phyloP scores from a whole-genome alignment of 2,888 invertebrate species.

The Drosophila paramelanica region DNA sequence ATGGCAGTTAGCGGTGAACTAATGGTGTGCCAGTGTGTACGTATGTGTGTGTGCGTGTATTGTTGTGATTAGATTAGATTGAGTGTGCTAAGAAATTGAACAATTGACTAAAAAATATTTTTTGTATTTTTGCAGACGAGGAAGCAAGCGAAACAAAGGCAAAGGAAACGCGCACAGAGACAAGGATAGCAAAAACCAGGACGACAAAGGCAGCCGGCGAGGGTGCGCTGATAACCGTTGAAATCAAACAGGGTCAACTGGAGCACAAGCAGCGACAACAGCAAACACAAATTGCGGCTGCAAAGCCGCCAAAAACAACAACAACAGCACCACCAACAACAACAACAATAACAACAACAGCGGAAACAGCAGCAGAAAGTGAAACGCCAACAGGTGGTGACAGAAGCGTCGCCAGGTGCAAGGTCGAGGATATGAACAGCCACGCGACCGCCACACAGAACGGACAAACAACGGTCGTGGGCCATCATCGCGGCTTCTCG shows the following conservation, averaged over 20 bases:
- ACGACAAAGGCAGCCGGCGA: constrained; percentile 28
- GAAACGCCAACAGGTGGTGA: constrained; percentile 41
- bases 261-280: constrained; percentile 18
- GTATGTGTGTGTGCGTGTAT: constrained; percentile 3
- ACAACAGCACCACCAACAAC: constrained; percentile 3
- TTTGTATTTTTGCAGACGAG: constrained; percentile 72
- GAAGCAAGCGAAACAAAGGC: constrained; percentile 46
- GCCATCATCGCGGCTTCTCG: constrained; percentile 85
- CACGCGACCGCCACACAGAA: constrained; percentile 85
- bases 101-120: constrained; percentile 24
- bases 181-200: constrained; percentile 35
- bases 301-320: constrained; percentile 30
- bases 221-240: constrained; percentile 56
- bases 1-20: constrained; percentile 26
- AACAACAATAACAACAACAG: constrained; percentile 6
- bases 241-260: constrained; percentile 64
- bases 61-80: constrained; percentile 54
- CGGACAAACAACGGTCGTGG: constrained; percentile 85
- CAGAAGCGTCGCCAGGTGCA: constrained; percentile 41
- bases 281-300: constrained; percentile 43
- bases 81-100: constrained; percentile 22
- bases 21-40: constrained; percentile 1
- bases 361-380: constrained; percentile 15
- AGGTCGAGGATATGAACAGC: constrained; percentile 84
- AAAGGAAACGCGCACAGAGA: constrained; percentile 24